A percentile compares a stretch with the other conserved stretches of the same genome.
These are phyloP conservation scores for Chymomyza procnemis DNA, from an alignment of 2,888 invertebrate genomes.

Conservation along the genomic window DNA sequence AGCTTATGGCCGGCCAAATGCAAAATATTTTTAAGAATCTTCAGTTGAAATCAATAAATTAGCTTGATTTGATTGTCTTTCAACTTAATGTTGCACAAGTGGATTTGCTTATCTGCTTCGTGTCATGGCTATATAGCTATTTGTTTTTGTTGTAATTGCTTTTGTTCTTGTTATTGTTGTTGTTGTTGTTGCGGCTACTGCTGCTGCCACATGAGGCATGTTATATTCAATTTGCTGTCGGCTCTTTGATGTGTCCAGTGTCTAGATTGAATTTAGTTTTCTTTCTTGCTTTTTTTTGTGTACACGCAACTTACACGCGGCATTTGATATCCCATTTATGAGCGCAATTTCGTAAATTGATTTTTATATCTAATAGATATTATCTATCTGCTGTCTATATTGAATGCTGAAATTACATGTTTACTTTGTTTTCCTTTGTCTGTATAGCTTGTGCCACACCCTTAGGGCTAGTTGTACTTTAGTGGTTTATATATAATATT, in stretches of 20 bases:
- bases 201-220: not conserved
- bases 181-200: too few species aligned
- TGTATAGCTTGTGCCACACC: not conserved
- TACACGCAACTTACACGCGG: not conserved
- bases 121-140: not conserved
- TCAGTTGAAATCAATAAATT: constrained; percentile 56
- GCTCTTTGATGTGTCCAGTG: not conserved
- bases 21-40: constrained; percentile 22
- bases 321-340: constrained; percentile 21
- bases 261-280: constrained; percentile 3
- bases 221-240: not conserved
- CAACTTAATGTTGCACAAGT: constrained; percentile 54
- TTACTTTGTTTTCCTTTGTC: not conserved
- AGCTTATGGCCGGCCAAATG: not conserved
- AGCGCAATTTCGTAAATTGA: constrained; percentile 30
- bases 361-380: constrained; percentile 14
- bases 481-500: not conserved
- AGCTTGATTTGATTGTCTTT: constrained; percentile 49
- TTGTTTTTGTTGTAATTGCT: not conserved
- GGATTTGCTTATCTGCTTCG: constrained; percentile 47
- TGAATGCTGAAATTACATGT: constrained; percentile 6
- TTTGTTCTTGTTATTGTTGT: not conserved
- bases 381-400: constrained; percentile 5
- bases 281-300: not conserved
- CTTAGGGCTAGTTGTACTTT: not conserved